Evolutionary conservation across 2,113 vertebrate species (phyloP).

Genomic region (Centropus unirufus): DNA sequence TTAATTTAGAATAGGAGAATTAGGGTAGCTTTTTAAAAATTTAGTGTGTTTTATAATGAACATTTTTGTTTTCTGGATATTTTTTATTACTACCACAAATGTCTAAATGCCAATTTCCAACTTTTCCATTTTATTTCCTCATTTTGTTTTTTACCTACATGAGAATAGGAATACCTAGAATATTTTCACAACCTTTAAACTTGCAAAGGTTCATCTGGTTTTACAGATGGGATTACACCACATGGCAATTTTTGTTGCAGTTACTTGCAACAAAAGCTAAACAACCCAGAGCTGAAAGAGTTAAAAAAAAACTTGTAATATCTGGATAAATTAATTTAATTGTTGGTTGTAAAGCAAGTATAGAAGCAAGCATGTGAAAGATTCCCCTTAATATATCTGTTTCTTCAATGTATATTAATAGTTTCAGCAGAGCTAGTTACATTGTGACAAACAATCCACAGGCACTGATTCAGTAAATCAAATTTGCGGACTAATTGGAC

Average conservation of each 20-base stretch:
- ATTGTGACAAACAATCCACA: neutral
- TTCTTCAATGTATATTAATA: neutral
- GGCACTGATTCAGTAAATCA: neutral
- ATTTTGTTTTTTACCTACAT: neutral
- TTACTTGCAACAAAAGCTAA: neutral
- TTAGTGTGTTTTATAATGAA: neutral
- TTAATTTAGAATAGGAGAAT: neutral
- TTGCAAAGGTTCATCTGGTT: neutral
- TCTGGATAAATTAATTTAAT: neutral
- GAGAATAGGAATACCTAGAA: neutral
- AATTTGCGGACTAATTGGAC: neutral
- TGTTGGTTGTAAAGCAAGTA: neutral
- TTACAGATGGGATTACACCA: neutral
- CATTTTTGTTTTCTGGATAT: neutral
- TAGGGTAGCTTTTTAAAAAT: neutral
- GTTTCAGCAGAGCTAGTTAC: neutral
- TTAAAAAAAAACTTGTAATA: neutral
- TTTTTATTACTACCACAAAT: neutral
- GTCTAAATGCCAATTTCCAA: neutral
- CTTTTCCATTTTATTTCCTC: neutral
- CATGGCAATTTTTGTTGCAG: neutral
- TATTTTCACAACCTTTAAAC: neutral
- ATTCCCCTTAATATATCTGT: neutral
- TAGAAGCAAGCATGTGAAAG: neutral
- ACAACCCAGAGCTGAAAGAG: neutral